Base-by-base conservation (phyloP, 2,888 invertebrate genomes). In the Tetragonisca angustula region DNA sequence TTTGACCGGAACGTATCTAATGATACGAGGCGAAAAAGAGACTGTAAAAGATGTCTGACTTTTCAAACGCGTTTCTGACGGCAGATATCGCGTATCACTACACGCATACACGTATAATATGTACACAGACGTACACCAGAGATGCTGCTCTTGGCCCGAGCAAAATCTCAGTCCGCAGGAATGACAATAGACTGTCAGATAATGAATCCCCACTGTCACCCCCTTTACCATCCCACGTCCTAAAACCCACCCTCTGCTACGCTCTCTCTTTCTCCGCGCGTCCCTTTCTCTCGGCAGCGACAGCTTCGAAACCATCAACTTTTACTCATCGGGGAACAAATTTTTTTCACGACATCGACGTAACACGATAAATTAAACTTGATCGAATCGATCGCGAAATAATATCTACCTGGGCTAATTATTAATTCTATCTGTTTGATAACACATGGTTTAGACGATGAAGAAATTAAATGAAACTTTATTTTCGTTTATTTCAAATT, bases 181-280 rank as follows among this genome's bases (percentile, higher is more conserved):
- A 93, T 93, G 93, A 93, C 93, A 93, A 93, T 93, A 93, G 93
- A 93, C 93, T 90, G 92, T 92, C 92, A 91, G 93, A 93, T 93
- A 93, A 93, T 93, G 93, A 93, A 93, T 93, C 93, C 91, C 91
- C 90, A 88, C 90, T 90, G 90, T 91, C 91, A 89, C 89, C 86
- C 88, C 86, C 89, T 87, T 83, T 82, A 83, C 89, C 88, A 81
- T 88, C 84, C 90, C 82, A 85, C 89, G 86, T 87, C 89, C 90
- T 89, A 90, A 93, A 93, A 92, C 87, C 90, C 90, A 88, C 91
- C 92, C 90, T 90, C 86, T 85, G 68, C 70, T 79, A 76, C 81
- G 43, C 79, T 83, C 86, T 76, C 85, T 83, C 85, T 78, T 52
- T 54, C 83, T 74, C 87, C 69, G 43, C 15, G 17, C 50, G 36